Conservation (phyloP, 2,113 vertebrate species). For the Urocolius indicus region DNA sequence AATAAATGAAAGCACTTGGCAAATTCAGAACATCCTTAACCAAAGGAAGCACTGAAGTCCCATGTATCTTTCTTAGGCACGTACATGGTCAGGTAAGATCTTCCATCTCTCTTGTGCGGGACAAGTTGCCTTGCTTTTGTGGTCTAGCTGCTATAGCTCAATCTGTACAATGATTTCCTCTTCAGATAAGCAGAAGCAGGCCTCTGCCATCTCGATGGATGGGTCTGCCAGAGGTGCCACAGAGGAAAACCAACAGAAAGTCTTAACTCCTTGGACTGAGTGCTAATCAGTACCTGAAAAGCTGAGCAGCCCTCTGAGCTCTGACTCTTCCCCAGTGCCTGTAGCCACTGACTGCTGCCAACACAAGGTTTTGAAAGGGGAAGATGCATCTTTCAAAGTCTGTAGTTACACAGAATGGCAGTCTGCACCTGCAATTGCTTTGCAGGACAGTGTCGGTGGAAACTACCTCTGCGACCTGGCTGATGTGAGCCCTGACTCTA, state of each 20-base stretch:
- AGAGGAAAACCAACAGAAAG: background rate
- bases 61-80: background rate
- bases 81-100: background rate
- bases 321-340: background rate
- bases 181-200: background rate
- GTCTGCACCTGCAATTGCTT: background rate
- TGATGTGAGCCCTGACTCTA: background rate
- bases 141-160: background rate
- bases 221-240: background rate
- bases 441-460: background rate
- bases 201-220: background rate
- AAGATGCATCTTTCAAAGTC: background rate
- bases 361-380: background rate
- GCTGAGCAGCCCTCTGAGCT: background rate
- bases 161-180: background rate
- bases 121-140: background rate
- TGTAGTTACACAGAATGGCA: background rate
- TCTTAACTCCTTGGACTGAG: background rate
- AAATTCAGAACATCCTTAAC: slow-evolving; percentile 2
- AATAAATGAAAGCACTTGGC: background rate
- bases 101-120: background rate
- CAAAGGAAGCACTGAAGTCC: background rate
- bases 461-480: background rate
- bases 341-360: background rate
- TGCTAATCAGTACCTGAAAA: background rate